Evolutionary conservation across 2,113 vertebrate genomes (phyloP).

Genomic region (Equus przewalskii): DNA sequence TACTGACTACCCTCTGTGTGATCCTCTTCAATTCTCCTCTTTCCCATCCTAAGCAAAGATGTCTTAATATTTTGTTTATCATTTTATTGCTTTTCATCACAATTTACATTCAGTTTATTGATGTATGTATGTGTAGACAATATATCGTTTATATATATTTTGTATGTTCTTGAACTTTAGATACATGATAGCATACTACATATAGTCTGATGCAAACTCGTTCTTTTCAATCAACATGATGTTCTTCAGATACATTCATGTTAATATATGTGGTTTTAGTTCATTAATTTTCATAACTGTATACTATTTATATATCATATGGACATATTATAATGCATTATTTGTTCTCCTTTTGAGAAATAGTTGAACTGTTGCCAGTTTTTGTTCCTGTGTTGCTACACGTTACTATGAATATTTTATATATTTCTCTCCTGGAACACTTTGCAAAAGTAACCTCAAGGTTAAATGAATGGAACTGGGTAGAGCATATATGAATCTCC

Average conservation of each 20-base stretch:
- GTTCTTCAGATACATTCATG: neutral
- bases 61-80: neutral
- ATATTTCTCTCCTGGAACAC: neutral
- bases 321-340: neutral
- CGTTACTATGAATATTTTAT: neutral
- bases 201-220: neutral
- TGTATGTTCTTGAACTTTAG: neutral
- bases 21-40: neutral
- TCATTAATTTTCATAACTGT: neutral
- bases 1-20: neutral
- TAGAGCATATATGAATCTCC: neutral
- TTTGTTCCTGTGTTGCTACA: neutral
- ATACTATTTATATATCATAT: neutral
- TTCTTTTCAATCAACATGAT: neutral
- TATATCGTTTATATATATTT: neutral
- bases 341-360: neutral
- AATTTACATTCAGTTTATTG: neutral
- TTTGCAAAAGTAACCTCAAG: neutral
- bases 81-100: neutral
- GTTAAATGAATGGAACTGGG: neutral
- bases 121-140: neutral
- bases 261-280: neutral
- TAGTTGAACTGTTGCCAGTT: neutral
- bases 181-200: neutral
- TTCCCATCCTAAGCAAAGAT: neutral